Evolutionary conservation across 2,888 invertebrate genomes (phyloP).

Genomic region (Drosophila nr. perissopoda): DNA sequence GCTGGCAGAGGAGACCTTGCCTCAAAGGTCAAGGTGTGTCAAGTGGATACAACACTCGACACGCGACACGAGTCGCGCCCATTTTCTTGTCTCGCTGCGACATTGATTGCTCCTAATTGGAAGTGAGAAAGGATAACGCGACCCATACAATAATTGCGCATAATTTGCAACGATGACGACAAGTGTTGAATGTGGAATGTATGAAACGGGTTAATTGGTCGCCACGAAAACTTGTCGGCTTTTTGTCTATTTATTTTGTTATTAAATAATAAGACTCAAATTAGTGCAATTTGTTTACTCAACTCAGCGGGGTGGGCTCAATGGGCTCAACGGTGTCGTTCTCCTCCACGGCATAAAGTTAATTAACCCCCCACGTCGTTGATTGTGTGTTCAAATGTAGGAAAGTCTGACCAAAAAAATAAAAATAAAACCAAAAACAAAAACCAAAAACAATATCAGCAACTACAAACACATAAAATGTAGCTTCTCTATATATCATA

Average conservation of each 20-base stretch:
- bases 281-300: slow-evolving; percentile 74
- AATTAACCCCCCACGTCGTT: slow-evolving; percentile 60
- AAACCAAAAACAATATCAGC: slow-evolving; percentile 16
- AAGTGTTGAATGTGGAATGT: slow-evolving; percentile 45
- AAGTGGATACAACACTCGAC: slow-evolving; percentile 10
- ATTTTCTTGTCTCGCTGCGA: slow-evolving; percentile 30
- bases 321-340: slow-evolving; percentile 13
- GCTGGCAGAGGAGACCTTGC: slow-evolving; percentile 8
- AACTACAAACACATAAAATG: slow-evolving; percentile 14
- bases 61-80: slow-evolving; percentile 32
- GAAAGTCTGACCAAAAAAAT: slow-evolving; percentile 28
- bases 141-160: slow-evolving; percentile 64
- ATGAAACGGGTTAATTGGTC: slow-evolving; percentile 57
- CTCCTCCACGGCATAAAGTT: slow-evolving; percentile 29
- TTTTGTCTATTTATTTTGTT: slow-evolving; percentile 74
- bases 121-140: slow-evolving; percentile 38
- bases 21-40: slow-evolving; percentile 55
- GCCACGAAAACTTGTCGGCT: slow-evolving; percentile 41
- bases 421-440: slow-evolving; percentile 12
- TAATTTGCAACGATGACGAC: slow-evolving; percentile 25
- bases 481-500: slow-evolving; percentile 17
- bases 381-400: slow-evolving; percentile 32
- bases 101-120: slow-evolving; percentile 66
- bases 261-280: slow-evolving; percentile 79
- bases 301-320: slow-evolving; percentile 29